phyloP scores from a whole-genome alignment of 2,888 invertebrate genomes.

The Leucophenga maculata region DNA sequence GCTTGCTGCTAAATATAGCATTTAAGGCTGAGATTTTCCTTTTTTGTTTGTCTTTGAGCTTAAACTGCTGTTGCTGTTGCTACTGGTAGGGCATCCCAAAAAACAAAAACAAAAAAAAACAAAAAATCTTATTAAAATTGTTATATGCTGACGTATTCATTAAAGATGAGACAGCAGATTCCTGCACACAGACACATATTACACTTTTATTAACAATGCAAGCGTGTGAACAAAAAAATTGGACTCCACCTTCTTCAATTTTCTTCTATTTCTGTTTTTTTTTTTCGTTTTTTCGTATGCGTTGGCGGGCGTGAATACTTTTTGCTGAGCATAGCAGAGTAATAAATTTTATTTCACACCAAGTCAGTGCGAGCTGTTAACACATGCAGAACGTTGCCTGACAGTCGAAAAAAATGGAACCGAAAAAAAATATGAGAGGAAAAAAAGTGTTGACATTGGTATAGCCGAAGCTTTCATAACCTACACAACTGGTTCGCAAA shows the following conservation, averaged over 20 bases:
- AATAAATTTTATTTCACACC: slow-evolving; percentile 58
- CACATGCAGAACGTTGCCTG: slow-evolving; percentile 32
- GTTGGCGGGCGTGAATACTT: slow-evolving; percentile 15
- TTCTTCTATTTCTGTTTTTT: not conserved
- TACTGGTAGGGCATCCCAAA: too few relatives aligned
- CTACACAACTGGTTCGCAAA: too few relatives aligned
- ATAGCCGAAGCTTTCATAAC: too few relatives aligned
- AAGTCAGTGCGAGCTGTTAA: slow-evolving; percentile 54
- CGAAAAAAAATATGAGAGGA: slow-evolving; percentile 19
- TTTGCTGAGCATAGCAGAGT: slow-evolving; percentile 28
- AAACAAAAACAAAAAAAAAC: not conserved
- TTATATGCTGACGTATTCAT: slow-evolving; percentile 46
- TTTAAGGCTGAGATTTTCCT: not conserved
- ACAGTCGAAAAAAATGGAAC: not conserved
- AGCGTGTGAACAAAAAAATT: not conserved
- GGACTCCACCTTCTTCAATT: not conserved
- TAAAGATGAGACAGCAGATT: slow-evolving; percentile 44
- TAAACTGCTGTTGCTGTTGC: not conserved
- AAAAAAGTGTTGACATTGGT: not conserved
- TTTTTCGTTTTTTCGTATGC: slow-evolving; percentile 27
- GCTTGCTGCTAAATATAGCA: slow-evolving; percentile 37
- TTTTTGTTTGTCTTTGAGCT: not conserved
- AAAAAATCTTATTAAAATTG: slow-evolving; percentile 35
- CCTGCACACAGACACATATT: slow-evolving; percentile 36
- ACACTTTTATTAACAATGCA: slow-evolving; percentile 1